Conservation (phyloP, 2,888 invertebrate species). For the Drosophila borealis region DNA sequence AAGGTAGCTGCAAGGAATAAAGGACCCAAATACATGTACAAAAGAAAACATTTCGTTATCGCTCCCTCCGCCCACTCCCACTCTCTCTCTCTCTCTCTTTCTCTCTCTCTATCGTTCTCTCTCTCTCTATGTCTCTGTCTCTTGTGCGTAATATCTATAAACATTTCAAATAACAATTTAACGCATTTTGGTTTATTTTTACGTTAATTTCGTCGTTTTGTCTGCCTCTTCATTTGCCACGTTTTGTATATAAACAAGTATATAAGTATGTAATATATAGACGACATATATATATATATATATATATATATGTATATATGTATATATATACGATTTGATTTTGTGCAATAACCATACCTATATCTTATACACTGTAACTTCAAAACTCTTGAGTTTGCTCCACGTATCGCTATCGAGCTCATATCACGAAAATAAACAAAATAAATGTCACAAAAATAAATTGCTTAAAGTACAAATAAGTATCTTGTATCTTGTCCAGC, state of each 20-base stretch:
- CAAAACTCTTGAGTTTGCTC: slow-evolving; percentile 80
- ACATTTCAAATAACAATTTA: slow-evolving; percentile 37
- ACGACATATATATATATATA: slow-evolving; percentile 20
- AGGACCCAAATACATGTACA: slow-evolving; percentile 26
- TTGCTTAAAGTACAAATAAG: slow-evolving; percentile 25
- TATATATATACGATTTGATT: slow-evolving; percentile 24
- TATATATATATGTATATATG: slow-evolving; percentile 12
- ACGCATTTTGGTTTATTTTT: slow-evolving; percentile 39
- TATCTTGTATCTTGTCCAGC: slow-evolving; percentile 21
- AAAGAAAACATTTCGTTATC: slow-evolving; percentile 49
- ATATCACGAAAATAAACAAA: slow-evolving; percentile 44
- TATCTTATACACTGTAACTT: slow-evolving; percentile 80
- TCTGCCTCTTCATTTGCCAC: slow-evolving; percentile 53
- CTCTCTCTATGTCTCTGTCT: slow-evolving; percentile 3
- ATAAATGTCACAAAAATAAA: slow-evolving; percentile 8
- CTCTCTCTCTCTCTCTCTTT: slow-evolving; percentile 5
- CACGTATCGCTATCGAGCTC: slow-evolving; percentile 82
- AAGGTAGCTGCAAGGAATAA: slow-evolving; percentile 10
- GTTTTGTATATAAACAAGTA: slow-evolving; percentile 11
- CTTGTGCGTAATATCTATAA: slow-evolving; percentile 24
- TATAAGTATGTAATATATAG: slow-evolving; percentile 24
- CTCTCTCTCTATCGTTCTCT: slow-evolving; percentile 13
- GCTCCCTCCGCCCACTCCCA: not conserved
- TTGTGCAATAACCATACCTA: slow-evolving; percentile 49
- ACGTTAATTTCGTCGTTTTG: slow-evolving; percentile 51